Conservation (phyloP, 2,797 vertebrate species). For the Phoeniculus purpureus region DNA sequence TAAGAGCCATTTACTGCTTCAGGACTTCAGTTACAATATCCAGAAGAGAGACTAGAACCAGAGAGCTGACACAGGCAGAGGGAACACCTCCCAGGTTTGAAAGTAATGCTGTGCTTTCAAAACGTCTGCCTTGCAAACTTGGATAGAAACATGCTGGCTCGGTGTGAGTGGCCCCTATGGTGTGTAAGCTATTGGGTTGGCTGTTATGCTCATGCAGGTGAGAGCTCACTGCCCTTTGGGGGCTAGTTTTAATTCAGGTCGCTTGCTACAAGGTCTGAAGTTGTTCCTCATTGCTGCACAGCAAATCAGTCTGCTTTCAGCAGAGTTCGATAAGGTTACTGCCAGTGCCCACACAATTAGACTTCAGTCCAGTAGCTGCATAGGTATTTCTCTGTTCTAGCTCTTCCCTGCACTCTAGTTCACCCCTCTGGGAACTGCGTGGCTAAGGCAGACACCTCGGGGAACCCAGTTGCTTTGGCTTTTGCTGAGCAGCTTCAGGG, state of each 20-base stretch:
- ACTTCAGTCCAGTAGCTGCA: background rate
- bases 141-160: fast-evolving
- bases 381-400: background rate
- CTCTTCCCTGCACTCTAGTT: background rate
- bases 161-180: fast-evolving
- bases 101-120: no score
- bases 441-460: background rate
- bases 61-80: background rate
- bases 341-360: background rate
- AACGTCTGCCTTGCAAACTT: no score
- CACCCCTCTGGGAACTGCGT: background rate
- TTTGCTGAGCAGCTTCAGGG: background rate
- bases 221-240: background rate
- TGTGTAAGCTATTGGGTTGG: background rate
- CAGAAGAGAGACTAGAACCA: background rate
- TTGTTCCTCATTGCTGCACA: background rate
- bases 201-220: background rate
- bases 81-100: background rate
- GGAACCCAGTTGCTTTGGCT: background rate
- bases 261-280: background rate
- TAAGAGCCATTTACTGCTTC: background rate
- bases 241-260: constrained; percentile 1
- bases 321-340: background rate
- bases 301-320: background rate
- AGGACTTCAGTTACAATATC: background rate